Conservation (phyloP, 92 coral and sea anemone species). For the Umimayanthus kanabou region DNA sequence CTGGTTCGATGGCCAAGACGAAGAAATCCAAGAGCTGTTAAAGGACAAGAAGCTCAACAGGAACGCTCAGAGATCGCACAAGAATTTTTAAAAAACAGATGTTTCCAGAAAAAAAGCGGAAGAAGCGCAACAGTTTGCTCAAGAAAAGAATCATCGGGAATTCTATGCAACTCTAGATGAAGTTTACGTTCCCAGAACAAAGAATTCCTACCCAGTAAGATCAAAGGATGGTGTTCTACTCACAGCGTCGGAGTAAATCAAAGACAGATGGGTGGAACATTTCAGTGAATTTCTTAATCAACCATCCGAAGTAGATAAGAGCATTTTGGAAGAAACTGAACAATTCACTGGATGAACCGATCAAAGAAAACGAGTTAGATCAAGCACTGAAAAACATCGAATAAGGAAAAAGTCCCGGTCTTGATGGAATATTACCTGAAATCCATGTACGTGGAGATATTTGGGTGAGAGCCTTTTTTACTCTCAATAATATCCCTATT, state of each 20-base stretch:
- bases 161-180: slow-evolving; percentile 51
- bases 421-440: slow-evolving; percentile 53
- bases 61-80: slow-evolving; percentile 19
- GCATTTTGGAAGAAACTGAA: too few relatives aligned
- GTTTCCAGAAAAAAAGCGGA: too few relatives aligned
- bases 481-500: slow-evolving; percentile 25
- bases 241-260: slow-evolving; percentile 12
- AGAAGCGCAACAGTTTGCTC: slow-evolving; percentile 41
- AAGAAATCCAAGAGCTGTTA: slow-evolving; percentile 45
- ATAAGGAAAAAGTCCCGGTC: slow-evolving; percentile 57
- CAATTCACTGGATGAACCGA: slow-evolving; percentile 18
- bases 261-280: slow-evolving; percentile 45
- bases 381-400: slow-evolving; percentile 37
- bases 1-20: slow-evolving; percentile 60
- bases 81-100: slow-evolving; percentile 51
- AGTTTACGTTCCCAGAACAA: slow-evolving; percentile 47
- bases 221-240: slow-evolving; percentile 41
- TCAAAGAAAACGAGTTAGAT: background rate
- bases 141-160: slow-evolving; percentile 46
- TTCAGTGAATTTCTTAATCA: slow-evolving; percentile 9
- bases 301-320: slow-evolving; percentile 8
- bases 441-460: slow-evolving; percentile 52
- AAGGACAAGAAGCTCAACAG: slow-evolving; percentile 52
- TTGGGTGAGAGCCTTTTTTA: slow-evolving; percentile 54
- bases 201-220: slow-evolving; percentile 41